Evolutionary conservation across 2,888 invertebrate genomes (phyloP), one percentile per base, ranked within the genome.

Genomic region (Dasysyrphus albostriatus): DNA sequence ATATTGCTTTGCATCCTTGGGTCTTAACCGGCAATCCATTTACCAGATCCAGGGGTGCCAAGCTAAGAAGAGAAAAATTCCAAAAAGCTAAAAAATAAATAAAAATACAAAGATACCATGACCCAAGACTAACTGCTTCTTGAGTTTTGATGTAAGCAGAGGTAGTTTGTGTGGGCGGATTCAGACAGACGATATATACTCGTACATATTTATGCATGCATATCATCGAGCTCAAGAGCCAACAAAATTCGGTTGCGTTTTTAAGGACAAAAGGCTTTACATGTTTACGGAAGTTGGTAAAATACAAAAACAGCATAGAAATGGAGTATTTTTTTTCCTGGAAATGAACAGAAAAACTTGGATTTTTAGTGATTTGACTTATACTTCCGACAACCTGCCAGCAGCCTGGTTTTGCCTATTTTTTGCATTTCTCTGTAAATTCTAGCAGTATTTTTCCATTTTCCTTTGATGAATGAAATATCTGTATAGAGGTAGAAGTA

Each of bases 1-100:
- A 79, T 79, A 87, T 87, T 82, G 74, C 82, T 44, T 51, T 78
- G 75, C 79, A 87, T 87, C 75, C 79, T 72, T 59, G 78, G 73
- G 69, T 77, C 63, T 69, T 82, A 82, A 59, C 74, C 56, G 44
- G 49, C 65, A 61, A 63, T 56, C 65, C 70, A 72, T 75, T 54
- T 39, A 59, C 14, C 24, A 37, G 69, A 39, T 37, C 37, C 14
- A 24, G 4, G 34, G 16, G 37, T 63, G 19, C 69, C 56, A 63
- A 54, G 61, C 44, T 12, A 51, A 44, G 29, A 42, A 29, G 8
- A 44, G 47, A n/a, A 8, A 29, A n/a, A n/a, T n/a, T 9, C 12
- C 24, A 24, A 24, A 24, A 24, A 3, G n/a, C n/a, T n/a, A 12
- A 44, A 49, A 47, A 34, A 19, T 19, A 49, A 49, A 67, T n/a